Evolutionary conservation across 2,888 invertebrate genomes (phyloP).

Genomic region (Catotricha subobsoleta): DNA sequence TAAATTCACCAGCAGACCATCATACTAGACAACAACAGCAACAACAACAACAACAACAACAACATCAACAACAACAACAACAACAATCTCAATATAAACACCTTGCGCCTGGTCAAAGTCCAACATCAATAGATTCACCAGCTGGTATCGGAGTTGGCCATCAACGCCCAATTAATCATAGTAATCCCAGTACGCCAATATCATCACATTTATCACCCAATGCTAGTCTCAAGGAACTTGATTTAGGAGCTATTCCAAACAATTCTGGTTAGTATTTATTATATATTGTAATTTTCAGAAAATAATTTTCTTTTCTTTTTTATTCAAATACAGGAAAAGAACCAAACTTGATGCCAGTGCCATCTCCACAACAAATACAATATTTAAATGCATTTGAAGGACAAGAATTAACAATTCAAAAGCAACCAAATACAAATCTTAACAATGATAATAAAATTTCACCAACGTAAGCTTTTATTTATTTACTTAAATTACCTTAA

Average conservation of each 20-base stretch:
- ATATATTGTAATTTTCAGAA: background rate
- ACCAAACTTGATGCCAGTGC: slow-evolving; percentile 86
- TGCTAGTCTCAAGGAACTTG: slow-evolving; percentile 28
- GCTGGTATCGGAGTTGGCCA: too few species aligned
- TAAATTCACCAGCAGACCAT: slow-evolving; percentile 50
- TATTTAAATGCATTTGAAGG: slow-evolving; percentile 92
- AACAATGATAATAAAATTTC: slow-evolving; percentile 33
- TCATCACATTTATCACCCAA: slow-evolving; percentile 43
- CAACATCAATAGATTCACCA: slow-evolving; percentile 43
- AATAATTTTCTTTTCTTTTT: background rate
- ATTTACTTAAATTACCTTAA: too few species aligned
- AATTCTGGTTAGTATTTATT: slow-evolving; percentile 3
- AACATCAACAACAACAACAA: too few species aligned
- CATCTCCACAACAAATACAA: slow-evolving; percentile 90
- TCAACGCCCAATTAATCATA: slow-evolving; percentile 34
- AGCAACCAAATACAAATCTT: slow-evolving; percentile 81
- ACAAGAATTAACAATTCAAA: slow-evolving; percentile 89
- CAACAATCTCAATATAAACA: slow-evolving; percentile 23
- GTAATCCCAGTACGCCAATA: slow-evolving; percentile 55
- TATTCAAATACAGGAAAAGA: slow-evolving; percentile 34
- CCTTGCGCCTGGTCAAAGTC: slow-evolving; percentile 40
- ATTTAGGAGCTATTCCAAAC: slow-evolving; percentile 11
- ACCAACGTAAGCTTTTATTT: too few species aligned
- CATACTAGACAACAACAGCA: slow-evolving; percentile 28
- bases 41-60: too few species aligned